Evolutionary conservation across 2,113 vertebrate species (phyloP).

Genomic region (Girardinichthys multiradiatus): DNA sequence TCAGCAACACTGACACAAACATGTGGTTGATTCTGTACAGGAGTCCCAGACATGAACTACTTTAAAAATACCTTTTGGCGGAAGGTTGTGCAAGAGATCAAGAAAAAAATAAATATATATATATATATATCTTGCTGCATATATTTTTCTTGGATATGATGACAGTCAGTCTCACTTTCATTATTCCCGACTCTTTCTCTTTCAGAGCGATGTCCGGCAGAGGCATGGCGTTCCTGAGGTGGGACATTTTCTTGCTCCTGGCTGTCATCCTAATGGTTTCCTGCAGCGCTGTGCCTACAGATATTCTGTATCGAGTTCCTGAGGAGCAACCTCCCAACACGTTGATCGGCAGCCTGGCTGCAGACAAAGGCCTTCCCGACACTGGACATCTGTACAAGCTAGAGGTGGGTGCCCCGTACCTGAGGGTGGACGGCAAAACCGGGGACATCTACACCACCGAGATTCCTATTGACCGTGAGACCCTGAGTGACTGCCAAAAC

Average conservation of each 20-base stretch:
- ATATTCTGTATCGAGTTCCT: slow-evolving; percentile 85
- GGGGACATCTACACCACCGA: slow-evolving; percentile 98
- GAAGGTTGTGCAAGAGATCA: too few relatives aligned
- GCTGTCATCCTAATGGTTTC: slow-evolving; percentile 46
- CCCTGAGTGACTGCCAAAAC: slow-evolving; percentile 89
- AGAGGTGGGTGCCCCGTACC: slow-evolving; percentile 90
- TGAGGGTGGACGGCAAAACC: slow-evolving; percentile 94
- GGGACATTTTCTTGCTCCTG: slow-evolving; percentile 45
- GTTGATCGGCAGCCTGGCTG: slow-evolving; percentile 91
- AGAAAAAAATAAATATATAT: too few relatives aligned
- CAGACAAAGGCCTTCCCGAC: slow-evolving; percentile 91
- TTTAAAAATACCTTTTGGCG: too few relatives aligned
- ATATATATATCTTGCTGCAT: too few relatives aligned
- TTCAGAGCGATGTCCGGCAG: slow-evolving; percentile 46
- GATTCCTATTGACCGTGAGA: slow-evolving; percentile 92
- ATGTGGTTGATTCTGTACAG: too few relatives aligned
- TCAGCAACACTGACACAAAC: too few relatives aligned
- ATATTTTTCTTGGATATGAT: not conserved
- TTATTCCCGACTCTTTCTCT: slow-evolving; percentile 28
- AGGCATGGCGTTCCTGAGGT: slow-evolving; percentile 65
- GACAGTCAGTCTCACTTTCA: slow-evolving; percentile 1
- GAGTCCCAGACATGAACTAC: too few relatives aligned
- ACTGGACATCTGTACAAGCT: slow-evolving; percentile 95
- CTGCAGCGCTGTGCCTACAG: slow-evolving; percentile 43
- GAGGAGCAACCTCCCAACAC: slow-evolving; percentile 97